phyloP scores from a whole-genome alignment of 2,888 invertebrate species.

The Plebejus melissa region DNA sequence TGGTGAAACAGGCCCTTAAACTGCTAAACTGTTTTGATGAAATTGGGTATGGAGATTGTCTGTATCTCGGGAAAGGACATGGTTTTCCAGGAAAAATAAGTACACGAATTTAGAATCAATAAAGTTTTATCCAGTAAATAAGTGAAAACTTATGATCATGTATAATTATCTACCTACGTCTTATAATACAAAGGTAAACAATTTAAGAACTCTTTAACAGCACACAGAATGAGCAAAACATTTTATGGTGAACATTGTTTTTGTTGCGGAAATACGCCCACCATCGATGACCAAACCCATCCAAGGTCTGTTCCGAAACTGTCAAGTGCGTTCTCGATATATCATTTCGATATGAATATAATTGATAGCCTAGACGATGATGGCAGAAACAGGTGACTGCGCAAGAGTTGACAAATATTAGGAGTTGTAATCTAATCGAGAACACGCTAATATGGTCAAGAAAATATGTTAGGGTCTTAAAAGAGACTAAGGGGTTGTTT shows the following conservation, averaged over 20 bases:
- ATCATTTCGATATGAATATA: neutral
- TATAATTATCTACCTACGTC: too few species aligned
- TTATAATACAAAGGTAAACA: too few species aligned
- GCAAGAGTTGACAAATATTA: neutral
- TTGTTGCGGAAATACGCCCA: neutral
- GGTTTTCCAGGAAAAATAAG: too few species aligned
- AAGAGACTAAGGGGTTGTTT: too few species aligned
- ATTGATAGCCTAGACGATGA: neutral
- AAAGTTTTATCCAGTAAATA: too few species aligned
- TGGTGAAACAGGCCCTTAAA: too few species aligned
- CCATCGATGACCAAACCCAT: neutral
- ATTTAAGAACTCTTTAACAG: neutral
- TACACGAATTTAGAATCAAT: too few species aligned
- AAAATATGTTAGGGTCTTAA: too few species aligned
- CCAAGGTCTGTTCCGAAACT: neutral
- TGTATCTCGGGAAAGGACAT: too few species aligned
- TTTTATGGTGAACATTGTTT: neutral
- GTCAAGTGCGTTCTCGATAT: neutral
- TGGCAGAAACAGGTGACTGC: conserved; percentile 1
- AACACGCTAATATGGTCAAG: neutral
- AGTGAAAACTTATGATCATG: too few species aligned
- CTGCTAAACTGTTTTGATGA: too few species aligned
- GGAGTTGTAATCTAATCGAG: neutral
- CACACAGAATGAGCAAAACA: neutral
- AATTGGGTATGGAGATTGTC: too few species aligned